Percentiles rank a stretch among this genome's conserved stretches.
These are phyloP conservation scores for Nezara viridula DNA, from an alignment of 2,888 invertebrate genomes.

Conservation along the genomic window DNA sequence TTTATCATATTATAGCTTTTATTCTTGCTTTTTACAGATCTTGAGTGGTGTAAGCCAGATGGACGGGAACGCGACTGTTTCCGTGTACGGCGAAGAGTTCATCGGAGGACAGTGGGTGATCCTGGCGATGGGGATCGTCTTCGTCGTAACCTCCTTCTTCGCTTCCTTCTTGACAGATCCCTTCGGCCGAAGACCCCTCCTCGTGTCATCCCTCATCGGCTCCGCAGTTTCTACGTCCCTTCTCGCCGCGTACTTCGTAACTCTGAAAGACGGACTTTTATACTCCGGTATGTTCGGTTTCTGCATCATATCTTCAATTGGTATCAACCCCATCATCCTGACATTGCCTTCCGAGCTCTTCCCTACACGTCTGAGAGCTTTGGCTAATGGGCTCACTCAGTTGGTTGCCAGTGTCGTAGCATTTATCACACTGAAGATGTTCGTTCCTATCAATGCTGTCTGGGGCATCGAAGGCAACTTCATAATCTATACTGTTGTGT, in stretches of 20 bases:
- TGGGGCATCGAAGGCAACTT: slow-evolving; percentile 65
- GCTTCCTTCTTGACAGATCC: slow-evolving; percentile 63
- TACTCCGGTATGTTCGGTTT: slow-evolving; percentile 61
- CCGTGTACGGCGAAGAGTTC: slow-evolving; percentile 63
- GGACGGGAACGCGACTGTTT: slow-evolving; percentile 61
- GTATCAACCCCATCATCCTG: slow-evolving; percentile 63
- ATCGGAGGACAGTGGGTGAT: slow-evolving; percentile 60
- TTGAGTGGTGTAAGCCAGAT: slow-evolving; percentile 63
- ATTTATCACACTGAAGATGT: slow-evolving; percentile 64
- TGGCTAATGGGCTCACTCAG: slow-evolving; percentile 64
- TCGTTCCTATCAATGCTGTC: slow-evolving; percentile 62
- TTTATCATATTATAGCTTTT: too few relatives aligned
- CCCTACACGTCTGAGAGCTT: slow-evolving; percentile 73
- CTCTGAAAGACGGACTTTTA: slow-evolving; percentile 61
- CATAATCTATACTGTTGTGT: slow-evolving; percentile 62
- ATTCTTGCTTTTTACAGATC: slow-evolving; percentile 56
- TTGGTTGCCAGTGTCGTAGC: slow-evolving; percentile 63
- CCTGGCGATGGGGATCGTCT: slow-evolving; percentile 62
- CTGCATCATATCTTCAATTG: slow-evolving; percentile 63
- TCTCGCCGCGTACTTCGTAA: slow-evolving; percentile 62
- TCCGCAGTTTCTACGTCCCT: slow-evolving; percentile 61
- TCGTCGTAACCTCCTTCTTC: slow-evolving; percentile 62
- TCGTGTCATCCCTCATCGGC: slow-evolving; percentile 62
- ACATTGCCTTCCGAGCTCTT: slow-evolving; percentile 74
- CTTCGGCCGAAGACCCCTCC: slow-evolving; percentile 63